Evolutionary conservation across 1,140 invertebrate species (phyloP), one percentile per base, ranked within the genome.

Genomic region (Diabrotica virgifera): DNA sequence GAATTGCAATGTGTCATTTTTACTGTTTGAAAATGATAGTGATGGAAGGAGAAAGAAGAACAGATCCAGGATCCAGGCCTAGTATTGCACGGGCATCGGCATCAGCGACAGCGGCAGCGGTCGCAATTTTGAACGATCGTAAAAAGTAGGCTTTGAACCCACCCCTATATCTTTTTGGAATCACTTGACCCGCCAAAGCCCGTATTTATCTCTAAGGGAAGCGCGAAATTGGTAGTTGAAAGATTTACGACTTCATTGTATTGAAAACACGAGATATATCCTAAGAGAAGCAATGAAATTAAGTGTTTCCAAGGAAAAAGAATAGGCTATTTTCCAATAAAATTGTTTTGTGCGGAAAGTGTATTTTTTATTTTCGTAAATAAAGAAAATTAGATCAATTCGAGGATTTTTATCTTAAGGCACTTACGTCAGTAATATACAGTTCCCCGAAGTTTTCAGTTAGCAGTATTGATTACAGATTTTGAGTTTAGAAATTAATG

Each of bases 61-160:
- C 24, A 24, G 24, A 24, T 24, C 24, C 24, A 24, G 24, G 24
- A 24, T 24, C 24, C 24, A 24, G 24, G 24, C 59, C 36, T 12
- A 36, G n/a, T 60, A 24, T 24, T 24, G 24, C 24, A 24, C 4
- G 24, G 24, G 24, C 24, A 24, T 24, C 24, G 24, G 24, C 24
- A 24, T 24, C 24, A 24, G 24, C 24, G 4, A 4, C 24, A 24
- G 24, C 24, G 24, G 40, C 59, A 51, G 14, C 46, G 59, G 46
- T 51, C 59, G 59, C 46, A 60, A 60, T 60, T 60, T 60, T 60
- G 59, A 57, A 60, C 12, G 59, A 60, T 60, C 59, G 24, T 60
- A 60, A 60, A 60, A 52, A 60, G 59, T 60, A 52, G 59, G 50
- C 59, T 60, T 60, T 60, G 59, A 60, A 50, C 59, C 59, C 50